Conservation (phyloP, 2,888 invertebrate genomes). For the Hirtodrosophila cameraria region DNA sequence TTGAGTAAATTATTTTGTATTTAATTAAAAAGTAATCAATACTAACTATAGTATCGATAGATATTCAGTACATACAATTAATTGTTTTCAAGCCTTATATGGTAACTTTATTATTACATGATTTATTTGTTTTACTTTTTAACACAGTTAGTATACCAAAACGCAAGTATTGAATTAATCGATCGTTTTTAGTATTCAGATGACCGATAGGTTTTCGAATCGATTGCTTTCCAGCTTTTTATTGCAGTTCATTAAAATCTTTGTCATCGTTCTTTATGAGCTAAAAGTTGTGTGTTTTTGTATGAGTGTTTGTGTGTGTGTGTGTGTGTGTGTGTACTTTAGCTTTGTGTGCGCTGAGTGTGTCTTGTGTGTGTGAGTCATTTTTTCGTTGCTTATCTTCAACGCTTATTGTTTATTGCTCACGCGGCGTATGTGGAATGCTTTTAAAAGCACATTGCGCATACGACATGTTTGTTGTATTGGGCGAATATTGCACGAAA, state of each 20-base stretch:
- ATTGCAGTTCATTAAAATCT: conserved; percentile 2
- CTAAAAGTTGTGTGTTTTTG: conserved; percentile 6
- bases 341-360: conserved; percentile 9
- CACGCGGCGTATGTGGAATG: conserved; percentile 65
- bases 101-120: no score
- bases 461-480: conserved; percentile 58
- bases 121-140: no score
- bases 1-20: no score
- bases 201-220: no score
- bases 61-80: no score
- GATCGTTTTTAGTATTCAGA: no score
- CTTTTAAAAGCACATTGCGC: conserved; percentile 68
- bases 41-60: no score
- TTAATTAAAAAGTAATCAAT: no score
- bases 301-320: conserved; percentile 4
- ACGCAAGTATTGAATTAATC: no score
- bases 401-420: conserved; percentile 47
- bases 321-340: conserved; percentile 6
- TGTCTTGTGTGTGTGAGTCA: conserved; percentile 36
- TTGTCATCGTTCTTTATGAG: conserved; percentile 42
- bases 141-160: no score
- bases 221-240: no score
- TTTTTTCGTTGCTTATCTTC: conserved; percentile 40
- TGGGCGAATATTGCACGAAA: conserved; percentile 33
- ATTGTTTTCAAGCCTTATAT: no score